Evolutionary conservation across 2,888 invertebrate genomes (phyloP).

Genomic region (Drosophila emarginata): DNA sequence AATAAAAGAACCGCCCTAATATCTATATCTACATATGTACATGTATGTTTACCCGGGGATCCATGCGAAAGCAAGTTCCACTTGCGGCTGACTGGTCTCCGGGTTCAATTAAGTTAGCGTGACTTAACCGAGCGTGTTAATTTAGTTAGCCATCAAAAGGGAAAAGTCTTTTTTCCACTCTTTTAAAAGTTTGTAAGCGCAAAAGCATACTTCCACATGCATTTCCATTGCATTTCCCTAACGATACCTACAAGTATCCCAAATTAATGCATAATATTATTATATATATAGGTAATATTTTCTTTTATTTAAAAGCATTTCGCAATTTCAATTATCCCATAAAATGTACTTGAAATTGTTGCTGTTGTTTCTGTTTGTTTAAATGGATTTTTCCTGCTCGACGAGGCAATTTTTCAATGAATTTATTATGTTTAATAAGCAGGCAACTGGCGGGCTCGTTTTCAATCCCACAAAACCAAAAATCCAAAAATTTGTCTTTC

Average conservation of each 20-base stretch:
- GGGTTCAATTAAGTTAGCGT: slow-evolving; percentile 40
- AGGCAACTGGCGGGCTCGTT: not conserved
- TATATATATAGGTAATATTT: not conserved
- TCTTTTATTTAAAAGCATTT: slow-evolving; percentile 40
- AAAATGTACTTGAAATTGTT: slow-evolving; percentile 71
- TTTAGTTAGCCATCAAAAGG: slow-evolving; percentile 44
- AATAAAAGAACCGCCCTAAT: slow-evolving; percentile 4
- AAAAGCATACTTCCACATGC: slow-evolving; percentile 18
- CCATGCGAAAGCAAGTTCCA: slow-evolving; percentile 3
- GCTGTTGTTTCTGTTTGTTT: not conserved
- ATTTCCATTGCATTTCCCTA: slow-evolving; percentile 21
- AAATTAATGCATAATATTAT: not conserved
- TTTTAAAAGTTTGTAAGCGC: slow-evolving; percentile 37
- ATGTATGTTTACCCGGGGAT: not conserved
- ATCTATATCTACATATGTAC: slow-evolving; percentile 6
- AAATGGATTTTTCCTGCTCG: slow-evolving; percentile 32
- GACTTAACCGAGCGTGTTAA: slow-evolving; percentile 64
- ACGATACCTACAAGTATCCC: not conserved
- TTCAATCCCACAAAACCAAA: not conserved
- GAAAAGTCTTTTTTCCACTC: slow-evolving; percentile 13
- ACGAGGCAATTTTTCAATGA: slow-evolving; percentile 30
- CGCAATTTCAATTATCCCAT: slow-evolving; percentile 59
- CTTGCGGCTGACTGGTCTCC: slow-evolving; percentile 11
- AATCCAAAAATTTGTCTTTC: slow-evolving; percentile 51
- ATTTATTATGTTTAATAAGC: slow-evolving; percentile 53